These are phyloP conservation scores for Selenia dentaria DNA, from an alignment of 2,888 invertebrate genomes.

Conservation along the genomic window DNA sequence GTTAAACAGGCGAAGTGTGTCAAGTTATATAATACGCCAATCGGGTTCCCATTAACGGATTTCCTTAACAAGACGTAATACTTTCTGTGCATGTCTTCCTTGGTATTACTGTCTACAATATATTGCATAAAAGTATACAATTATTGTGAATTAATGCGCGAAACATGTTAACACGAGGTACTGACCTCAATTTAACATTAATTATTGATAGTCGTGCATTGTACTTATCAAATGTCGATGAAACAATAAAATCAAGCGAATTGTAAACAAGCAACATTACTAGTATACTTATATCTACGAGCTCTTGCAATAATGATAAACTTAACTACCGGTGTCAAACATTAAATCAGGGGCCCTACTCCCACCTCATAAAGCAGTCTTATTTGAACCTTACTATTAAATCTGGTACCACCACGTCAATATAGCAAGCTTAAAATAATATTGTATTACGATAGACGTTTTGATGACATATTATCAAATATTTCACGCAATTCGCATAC, in stretches of 20 bases:
- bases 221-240: neutral
- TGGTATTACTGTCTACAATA: neutral
- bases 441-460: too few relatives aligned
- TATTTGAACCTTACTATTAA: too few relatives aligned
- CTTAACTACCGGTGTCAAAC: too few relatives aligned
- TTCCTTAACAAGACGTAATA: slow-evolving; percentile 51
- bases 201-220: neutral
- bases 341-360: too few relatives aligned
- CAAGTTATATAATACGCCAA: slow-evolving; percentile 52
- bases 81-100: slow-evolving; percentile 10
- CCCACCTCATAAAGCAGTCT: too few relatives aligned
- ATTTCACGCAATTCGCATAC: too few relatives aligned
- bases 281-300: too few relatives aligned
- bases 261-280: slow-evolving; percentile 1
- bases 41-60: slow-evolving; percentile 51
- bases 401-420: too few relatives aligned
- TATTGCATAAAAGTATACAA: slow-evolving; percentile 1
- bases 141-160: neutral
- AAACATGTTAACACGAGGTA: neutral
- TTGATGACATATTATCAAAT: too few relatives aligned
- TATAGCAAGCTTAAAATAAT: too few relatives aligned
- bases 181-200: neutral
- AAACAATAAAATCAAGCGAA: neutral
- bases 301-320: too few relatives aligned
- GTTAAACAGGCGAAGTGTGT: slow-evolving; percentile 35